A percentile compares a stretch with the other conserved stretches of the same genome.
These are phyloP conservation scores for Osmerus eperlanus DNA, from an alignment of 2,113 vertebrate genomes.

Conservation along the genomic window DNA sequence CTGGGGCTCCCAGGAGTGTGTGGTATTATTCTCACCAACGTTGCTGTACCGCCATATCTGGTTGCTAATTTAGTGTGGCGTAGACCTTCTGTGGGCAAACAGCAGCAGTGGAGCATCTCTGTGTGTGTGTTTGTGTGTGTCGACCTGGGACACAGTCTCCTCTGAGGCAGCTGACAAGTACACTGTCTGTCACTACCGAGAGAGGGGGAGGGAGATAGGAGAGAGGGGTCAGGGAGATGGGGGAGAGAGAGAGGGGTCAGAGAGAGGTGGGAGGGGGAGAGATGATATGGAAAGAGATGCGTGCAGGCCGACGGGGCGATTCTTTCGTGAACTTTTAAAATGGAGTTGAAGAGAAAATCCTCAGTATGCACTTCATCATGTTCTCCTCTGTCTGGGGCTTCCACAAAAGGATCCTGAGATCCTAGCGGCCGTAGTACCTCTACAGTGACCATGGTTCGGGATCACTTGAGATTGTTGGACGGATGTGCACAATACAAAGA, in stretches of 20 bases:
- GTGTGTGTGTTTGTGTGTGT: slow-evolving; percentile 24
- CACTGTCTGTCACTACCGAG: slow-evolving; percentile 43
- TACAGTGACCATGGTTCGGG: too few species aligned
- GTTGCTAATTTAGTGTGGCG: slow-evolving; percentile 40
- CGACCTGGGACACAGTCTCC: slow-evolving; percentile 39
- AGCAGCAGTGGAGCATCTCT: slow-evolving; percentile 5
- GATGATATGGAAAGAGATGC: slow-evolving; percentile 12
- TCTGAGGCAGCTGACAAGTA: slow-evolving; percentile 32
- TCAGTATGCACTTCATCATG: too few species aligned
- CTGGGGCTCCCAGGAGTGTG: slow-evolving; percentile 21
- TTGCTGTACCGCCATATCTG: slow-evolving; percentile 18
- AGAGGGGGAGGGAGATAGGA: slow-evolving; percentile 21
- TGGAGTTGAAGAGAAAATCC: too few species aligned
- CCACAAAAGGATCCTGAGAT: too few species aligned
- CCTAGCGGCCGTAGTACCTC: too few species aligned
- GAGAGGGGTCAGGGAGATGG: not conserved
- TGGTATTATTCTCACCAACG: slow-evolving; percentile 43
- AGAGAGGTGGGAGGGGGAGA: slow-evolving; percentile 23
- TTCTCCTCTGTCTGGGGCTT: too few species aligned
- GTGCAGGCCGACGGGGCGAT: slow-evolving; percentile 32
- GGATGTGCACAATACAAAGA: too few species aligned
- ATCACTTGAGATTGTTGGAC: too few species aligned
- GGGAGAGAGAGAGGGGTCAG: too few species aligned
- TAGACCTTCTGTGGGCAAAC: slow-evolving; percentile 28
- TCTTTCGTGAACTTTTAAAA: not conserved